Base-by-base conservation (phyloP, 2,888 invertebrate genomes). In the Torymus texanus region DNA sequence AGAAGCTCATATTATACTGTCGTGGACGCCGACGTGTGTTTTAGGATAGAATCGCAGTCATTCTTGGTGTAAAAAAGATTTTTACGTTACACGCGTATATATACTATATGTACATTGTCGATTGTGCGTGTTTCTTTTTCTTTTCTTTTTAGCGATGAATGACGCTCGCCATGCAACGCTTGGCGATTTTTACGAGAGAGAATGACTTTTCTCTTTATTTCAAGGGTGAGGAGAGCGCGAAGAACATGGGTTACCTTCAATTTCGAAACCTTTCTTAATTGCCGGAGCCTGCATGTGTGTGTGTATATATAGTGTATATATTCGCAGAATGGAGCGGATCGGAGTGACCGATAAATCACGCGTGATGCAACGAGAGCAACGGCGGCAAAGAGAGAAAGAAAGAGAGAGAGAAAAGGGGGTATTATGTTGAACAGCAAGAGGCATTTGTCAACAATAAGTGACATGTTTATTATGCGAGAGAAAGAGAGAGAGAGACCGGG, bases 191-290 rank as follows among this genome's bases (percentile, higher is more conserved):
- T 50, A n/a, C 18, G 50, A 11, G 62, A 11, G 62, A n/a, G n/a
- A 51, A 21, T 41, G 14, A 55, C 61, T 55, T 63, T 41, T 55
- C 53, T 55, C 53, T n/a, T 24, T 14, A 50, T 24, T 55, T 63
- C 55, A 73, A 73, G 62, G 63, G 65, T 73, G 73, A 55, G 56
- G 24, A 41, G n/a, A 53, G 62, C 41, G 41, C 41, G 41, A 5
- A 5, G 0, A 29, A 8, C 41, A 41, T 11, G 24, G 16, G 56
- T 65, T 65, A 21, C 73, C 62, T 55, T 65, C 55, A 12, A 16
- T 73, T 73, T 73, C 56, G 65, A 63, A 73, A 73, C 55, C 41
- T 29, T 41, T 65, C 63, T 73, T 55, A 41, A 73, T 65, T 65
- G 73, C 63, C 41, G 1, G 10, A 16, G 24, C 58, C 21, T 21